Evolutionary conservation across 2,797 vertebrate species (phyloP), one percentile per base, ranked within the genome.

Genomic region (Odontamblyopus lacepedii): DNA sequence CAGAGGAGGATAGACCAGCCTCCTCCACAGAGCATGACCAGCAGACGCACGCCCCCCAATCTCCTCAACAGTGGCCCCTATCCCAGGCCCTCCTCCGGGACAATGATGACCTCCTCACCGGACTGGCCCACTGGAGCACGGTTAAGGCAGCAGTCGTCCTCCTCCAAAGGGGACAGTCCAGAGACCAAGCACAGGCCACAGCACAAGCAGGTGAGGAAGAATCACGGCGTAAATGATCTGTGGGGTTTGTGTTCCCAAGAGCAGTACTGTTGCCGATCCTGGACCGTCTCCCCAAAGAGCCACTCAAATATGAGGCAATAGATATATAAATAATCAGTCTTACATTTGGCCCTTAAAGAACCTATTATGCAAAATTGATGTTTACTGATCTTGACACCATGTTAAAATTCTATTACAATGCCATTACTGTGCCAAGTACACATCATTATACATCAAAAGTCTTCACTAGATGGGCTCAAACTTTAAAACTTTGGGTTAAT

Each of bases 1-100:
- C 98, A 98, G 92, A 90, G 97, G 11, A 91, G 98, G 80, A 98
- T 98, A 83, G 97, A 98, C 90, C 98, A 98, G 65, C 97, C 97
- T 0, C 98, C 97, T 0, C 97, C 86, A 0, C 93, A 93, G 83
- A 94, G 90, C 2, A 89, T 94, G 0, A 92, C 91, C 1, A 94
- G 97, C 2, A 97, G 98, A 78, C 94, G 97, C 84, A 98, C 98
- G 0, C 97, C 97, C 0, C 96, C 97, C 0, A 95, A 92, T 2
- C 79, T 98, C 74, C 94, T 97, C 19, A 95, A 89, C 92, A 94
- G 96, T 0, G 92, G 95, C 26, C 95, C 95, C 61, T 99, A 98
- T 85, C 95, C 95, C 0, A 92, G 97, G 3, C 97, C 97, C 4
- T 94, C 96, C 0, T 97, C 96, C 0, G 97, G 97, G 70, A 95